Evolutionary conservation across 2,113 vertebrate species (phyloP), one percentile per base, ranked within the genome.

Genomic region (Cyphomyrus discorhynchus): DNA sequence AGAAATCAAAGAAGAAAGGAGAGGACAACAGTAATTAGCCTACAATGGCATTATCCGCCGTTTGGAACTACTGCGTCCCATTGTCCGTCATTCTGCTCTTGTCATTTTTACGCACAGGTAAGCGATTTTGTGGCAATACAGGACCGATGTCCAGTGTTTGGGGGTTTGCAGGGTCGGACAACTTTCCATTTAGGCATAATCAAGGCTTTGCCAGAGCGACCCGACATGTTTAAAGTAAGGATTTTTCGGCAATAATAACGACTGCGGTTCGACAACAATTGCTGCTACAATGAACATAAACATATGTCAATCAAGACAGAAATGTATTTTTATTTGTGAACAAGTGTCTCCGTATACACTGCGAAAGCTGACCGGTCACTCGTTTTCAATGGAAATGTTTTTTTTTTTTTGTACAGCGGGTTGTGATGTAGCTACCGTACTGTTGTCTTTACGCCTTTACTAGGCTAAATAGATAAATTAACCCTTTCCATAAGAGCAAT

Each of bases 21-120:
- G 47, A 31, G 77, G 80, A 62, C 0, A 62, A 6, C 1, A 31
- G 45, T 19, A 89, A 74, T 94, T 86, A 92, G 89, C 87, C 86
- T 45, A 89, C 74, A 46, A 96, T 96, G 96, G 94, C 95, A 93
- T 86, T 92, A 31, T 49, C 84, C 86, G 90, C 93, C 90, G 87
- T 94, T 92, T 96, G 95, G 96, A 96, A 93, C 93, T 95, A 94
- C 94, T 92, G 95, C 94, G 93, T 93, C 93, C 93, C 94, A 11
- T 91, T 95, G 87, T 88, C 92, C 93, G 87, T 94, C 91, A 45
- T 95, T 53, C 88, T 94, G 24, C 91, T 92, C 84, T 91, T 94
- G 77, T 94, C 92, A 88, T 50, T 94, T 88, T 87, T 93, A 90
- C 92, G 92, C 92, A 93, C 95, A 58, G 96, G 96, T 96, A 96